A percentile compares a stretch with the other conserved stretches of the same genome.
Conservation (phyloP, 2,888 invertebrate species). For the Cyaniris semiargus region DNA sequence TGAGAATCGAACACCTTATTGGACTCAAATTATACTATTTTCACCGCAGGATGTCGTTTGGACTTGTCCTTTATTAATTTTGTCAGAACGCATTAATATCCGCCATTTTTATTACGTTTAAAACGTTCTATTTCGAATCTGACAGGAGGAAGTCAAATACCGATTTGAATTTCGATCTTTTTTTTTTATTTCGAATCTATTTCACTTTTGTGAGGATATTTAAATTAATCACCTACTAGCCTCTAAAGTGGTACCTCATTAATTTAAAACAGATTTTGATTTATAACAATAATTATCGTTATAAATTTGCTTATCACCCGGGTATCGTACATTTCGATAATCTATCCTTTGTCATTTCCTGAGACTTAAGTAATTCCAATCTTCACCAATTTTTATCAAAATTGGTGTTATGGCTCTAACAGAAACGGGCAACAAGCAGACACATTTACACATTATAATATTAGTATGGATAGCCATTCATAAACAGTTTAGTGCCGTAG, state of each 20-base stretch:
- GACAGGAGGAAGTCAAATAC: not conserved
- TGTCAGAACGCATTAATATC: conserved; percentile 33
- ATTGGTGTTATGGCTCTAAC: not conserved
- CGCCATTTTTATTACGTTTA: conserved; percentile 22
- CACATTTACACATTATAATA: not conserved
- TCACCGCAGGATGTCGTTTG: conserved; percentile 63
- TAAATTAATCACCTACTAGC: not conserved
- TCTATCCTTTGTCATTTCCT: too few species aligned
- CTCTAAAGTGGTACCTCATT: not conserved
- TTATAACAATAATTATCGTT: not conserved
- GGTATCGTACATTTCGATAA: too few species aligned
- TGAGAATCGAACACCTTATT: conserved; percentile 26
- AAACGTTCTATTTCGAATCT: conserved; percentile 16
- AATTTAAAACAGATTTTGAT: not conserved
- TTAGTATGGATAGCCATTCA: not conserved
- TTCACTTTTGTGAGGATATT: not conserved
- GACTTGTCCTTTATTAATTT: conserved; percentile 48
- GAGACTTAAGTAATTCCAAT: too few species aligned
- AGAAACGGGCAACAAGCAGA: not conserved
- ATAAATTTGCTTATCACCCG: not conserved
- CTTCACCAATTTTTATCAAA: too few species aligned
- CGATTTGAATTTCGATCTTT: not conserved
- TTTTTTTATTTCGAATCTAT: not conserved
- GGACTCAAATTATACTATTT: conserved; percentile 37
- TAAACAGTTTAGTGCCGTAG: conserved; percentile 11